phyloP scores from a whole-genome alignment of 92 coral and sea anemone species.

The Palythoa grandis region DNA sequence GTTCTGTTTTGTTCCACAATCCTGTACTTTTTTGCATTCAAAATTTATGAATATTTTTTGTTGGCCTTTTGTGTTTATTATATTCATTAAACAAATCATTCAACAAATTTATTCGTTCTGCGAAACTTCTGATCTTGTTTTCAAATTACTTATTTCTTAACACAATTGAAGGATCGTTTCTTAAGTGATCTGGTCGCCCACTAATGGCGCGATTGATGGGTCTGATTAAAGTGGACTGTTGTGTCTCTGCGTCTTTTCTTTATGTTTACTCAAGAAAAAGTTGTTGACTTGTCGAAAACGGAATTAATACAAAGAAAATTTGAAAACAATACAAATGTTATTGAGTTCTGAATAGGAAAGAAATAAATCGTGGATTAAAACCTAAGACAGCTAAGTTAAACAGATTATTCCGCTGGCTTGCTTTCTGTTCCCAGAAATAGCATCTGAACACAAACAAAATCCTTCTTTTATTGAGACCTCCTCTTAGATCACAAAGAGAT shows the following conservation, averaged over 20 bases:
- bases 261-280: background rate
- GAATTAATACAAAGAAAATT: background rate
- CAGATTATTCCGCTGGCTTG: too few relatives aligned
- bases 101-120: background rate
- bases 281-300: background rate
- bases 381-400: background rate
- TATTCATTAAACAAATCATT: conserved; percentile 4
- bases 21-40: background rate
- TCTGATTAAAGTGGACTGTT: background rate
- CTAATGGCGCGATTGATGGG: background rate
- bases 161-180: background rate
- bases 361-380: background rate
- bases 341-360: background rate
- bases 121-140: background rate
- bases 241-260: background rate
- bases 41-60: background rate
- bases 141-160: background rate
- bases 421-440: too few relatives aligned
- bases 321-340: background rate
- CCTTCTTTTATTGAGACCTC: background rate
- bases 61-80: background rate
- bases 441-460: too few relatives aligned
- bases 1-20: background rate
- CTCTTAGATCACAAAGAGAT: background rate
- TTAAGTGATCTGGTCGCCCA: background rate